Evolutionary conservation across 2,888 invertebrate genomes (phyloP), one percentile per base, ranked within the genome.

Genomic region (Rhyacophila evoluta): DNA sequence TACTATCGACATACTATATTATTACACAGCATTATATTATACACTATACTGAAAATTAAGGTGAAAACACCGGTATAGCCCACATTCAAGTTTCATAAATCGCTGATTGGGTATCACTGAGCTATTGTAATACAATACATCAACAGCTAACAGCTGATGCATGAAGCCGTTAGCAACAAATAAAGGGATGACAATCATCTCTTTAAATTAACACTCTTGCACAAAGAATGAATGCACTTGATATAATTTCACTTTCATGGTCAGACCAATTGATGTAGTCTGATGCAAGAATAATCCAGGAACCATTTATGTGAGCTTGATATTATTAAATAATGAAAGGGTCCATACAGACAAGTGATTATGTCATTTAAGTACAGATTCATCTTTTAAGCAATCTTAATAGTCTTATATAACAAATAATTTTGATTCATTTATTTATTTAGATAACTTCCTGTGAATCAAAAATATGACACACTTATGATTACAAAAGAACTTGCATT

Each of bases 141-240:
- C n/a, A n/a, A n/a, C n/a, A n/a, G n/a, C n/a, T n/a, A n/a, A n/a
- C 29, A 33, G 29, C 29, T 33, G 29, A 33, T 33, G 29, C 29
- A 33, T 6, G 29, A 6, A 33, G 29, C 29, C 6, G 29, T 33
- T 33, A 33, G 29, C 6, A 33, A 33, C 29, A 33, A 33, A 33
- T 33, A 33, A 33, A 55, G 55, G 8, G 19, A n/a, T n/a, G n/a
- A n/a, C 55, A 19, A 55, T 55, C 55, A 55, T 55, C 25, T 55
- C 15, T 55, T 55, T 55, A 55, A 55, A 55, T 55, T 55, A 55
- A 12, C 55, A 19, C 19, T 55, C 55, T 19, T 55, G 55, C 55
- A 55, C 55, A 55, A n/a, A n/a, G n/a, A n/a, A 55, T 55, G 55
- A 55, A 55, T 55, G 55, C 55, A 55, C 55, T 55, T 55, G 55